These are phyloP conservation scores for Temnothorax rugatulus DNA, from an alignment of 2,888 invertebrate genomes.

Conservation along the genomic window DNA sequence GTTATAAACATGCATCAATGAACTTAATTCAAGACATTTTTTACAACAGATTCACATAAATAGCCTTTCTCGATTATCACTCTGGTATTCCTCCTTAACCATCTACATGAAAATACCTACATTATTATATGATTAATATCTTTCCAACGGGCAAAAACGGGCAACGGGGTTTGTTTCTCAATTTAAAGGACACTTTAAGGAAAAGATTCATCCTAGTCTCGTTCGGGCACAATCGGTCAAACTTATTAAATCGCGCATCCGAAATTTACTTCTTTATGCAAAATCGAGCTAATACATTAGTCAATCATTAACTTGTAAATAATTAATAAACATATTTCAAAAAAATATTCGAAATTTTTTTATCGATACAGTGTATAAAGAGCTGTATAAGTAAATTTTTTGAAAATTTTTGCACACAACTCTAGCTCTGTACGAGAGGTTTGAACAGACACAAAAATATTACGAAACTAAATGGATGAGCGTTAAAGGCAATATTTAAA, in stretches of 20 bases:
- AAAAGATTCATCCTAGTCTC: background rate
- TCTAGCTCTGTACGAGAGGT: too few species aligned
- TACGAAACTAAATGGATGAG: too few species aligned
- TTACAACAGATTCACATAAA: background rate
- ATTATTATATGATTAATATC: background rate
- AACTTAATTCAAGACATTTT: background rate
- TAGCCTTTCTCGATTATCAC: background rate
- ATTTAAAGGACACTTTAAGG: slow-evolving; percentile 15
- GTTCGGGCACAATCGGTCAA: slow-evolving; percentile 5
- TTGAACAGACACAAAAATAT: too few species aligned
- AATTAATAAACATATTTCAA: slow-evolving; percentile 2
- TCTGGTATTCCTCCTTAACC: background rate
- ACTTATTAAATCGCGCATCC: slow-evolving; percentile 6
- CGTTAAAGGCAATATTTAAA: too few species aligned
- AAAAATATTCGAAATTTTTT: background rate
- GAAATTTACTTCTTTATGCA: background rate
- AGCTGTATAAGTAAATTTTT: too few species aligned
- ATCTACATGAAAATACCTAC: background rate
- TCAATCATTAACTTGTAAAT: background rate
- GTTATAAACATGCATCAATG: background rate
- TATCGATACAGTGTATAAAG: background rate
- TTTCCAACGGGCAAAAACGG: slow-evolving; percentile 12
- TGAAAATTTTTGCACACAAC: too few species aligned
- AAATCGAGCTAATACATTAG: background rate
- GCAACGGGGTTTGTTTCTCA: background rate